Evolutionary conservation across 2,888 invertebrate species (phyloP), one percentile per base, ranked within the genome.

Genomic region (Callyntrura sp.): DNA sequence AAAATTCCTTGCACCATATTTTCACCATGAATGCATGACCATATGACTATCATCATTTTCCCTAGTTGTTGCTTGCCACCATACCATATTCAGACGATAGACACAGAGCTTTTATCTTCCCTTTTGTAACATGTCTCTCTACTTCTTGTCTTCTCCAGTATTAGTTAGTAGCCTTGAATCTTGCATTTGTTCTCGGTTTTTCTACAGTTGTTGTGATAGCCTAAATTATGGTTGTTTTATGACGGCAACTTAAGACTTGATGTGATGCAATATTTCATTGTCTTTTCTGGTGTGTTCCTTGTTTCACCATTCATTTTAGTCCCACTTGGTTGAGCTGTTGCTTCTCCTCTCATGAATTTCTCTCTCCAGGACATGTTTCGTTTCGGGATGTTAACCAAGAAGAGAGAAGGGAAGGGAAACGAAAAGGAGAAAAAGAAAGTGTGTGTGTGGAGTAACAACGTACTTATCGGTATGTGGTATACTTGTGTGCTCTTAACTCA

Each of bases 221-320:
- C 70, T 68, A 84, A 84, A 84, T 78, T 86, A 78, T 82, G 55
- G 82, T 55, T 88, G 83, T 88, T 88, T 88, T 88, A 88, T 88
- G 88, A 83, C 48, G 43, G 76, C 73, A 73, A 88, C 83, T 88
- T 88, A 83, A 78, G 35, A 45, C 48, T 83, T 83, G 88, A 88
- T 88, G 88, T 83, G 23, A 1, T 65, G 68, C 76, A 88, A 88
- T 88, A 88, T 88, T 84, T 88, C 88, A 88, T 84, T 83, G 83
- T 88, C 82, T 88, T 62, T 73, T 73, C 28, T 17, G 11, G 23
- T 78, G n/a, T 20, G 55, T n/a, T 78, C 78, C 85, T 43, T 73
- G 57, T 73, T 73, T 73, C 82, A 60, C 70, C 76, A 55, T 78
- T 85, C 82, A 65, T 76, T 55, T 55, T 25, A 20, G 51, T 55